phyloP scores from a whole-genome alignment of 23 tunicate species.

The Styela plicata region DNA sequence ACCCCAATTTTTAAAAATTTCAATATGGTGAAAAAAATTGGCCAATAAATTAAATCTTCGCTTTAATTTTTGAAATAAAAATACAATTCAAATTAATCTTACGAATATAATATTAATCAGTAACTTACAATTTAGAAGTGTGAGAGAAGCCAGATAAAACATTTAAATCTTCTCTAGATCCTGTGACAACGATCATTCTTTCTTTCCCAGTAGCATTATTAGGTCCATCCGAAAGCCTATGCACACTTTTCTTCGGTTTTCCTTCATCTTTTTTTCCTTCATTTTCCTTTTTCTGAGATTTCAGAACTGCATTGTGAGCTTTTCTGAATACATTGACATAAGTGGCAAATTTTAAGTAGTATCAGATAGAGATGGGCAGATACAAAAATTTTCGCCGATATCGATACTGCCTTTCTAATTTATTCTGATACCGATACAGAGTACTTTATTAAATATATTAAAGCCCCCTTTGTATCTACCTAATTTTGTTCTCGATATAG shows the following conservation, averaged over 20 bases:
- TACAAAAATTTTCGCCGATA: too few species aligned
- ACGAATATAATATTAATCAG: background rate
- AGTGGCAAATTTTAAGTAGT: background rate
- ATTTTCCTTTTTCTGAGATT: conserved; percentile 45
- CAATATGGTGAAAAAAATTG: too few species aligned
- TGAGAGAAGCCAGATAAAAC: conserved; percentile 34
- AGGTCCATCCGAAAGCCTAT: conserved; percentile 7
- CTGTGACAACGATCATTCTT: conserved; percentile 34
- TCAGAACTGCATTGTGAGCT: conserved; percentile 56
- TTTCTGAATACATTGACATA: conserved; percentile 36
- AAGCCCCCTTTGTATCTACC: too few species aligned
- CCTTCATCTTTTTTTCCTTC: background rate
- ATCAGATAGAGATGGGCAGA: background rate
- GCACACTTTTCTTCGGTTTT: background rate
- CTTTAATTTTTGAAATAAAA: too few species aligned
- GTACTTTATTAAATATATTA: too few species aligned
- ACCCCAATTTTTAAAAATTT: too few species aligned
- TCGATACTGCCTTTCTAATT: too few species aligned
- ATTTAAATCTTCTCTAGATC: conserved; percentile 73
- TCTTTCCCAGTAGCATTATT: background rate
- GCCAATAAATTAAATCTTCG: too few species aligned
- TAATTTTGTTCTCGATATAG: too few species aligned
- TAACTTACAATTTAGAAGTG: conserved; percentile 56
- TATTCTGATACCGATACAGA: too few species aligned
- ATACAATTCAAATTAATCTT: too few species aligned